Evolutionary conservation across 2,797 vertebrate genomes (phyloP), one percentile per base, ranked within the genome.

Genomic region (Diglossa cyanea): DNA sequence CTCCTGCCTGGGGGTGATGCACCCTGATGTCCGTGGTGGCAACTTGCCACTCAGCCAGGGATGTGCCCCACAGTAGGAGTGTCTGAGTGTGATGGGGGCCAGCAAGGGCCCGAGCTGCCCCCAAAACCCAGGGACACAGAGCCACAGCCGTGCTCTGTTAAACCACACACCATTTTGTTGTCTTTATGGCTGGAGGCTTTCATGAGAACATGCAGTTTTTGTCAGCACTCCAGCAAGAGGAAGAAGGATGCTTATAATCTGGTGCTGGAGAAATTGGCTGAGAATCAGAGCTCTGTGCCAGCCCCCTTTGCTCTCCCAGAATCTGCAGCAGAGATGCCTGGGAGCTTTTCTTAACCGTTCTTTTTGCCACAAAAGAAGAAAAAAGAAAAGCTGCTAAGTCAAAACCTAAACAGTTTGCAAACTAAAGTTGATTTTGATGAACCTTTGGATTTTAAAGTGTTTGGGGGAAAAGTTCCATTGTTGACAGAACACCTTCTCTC

Each of bases 271-370:
- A 92, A 94, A 58, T 95, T 96, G 95, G 96, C 95, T 92, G 84
- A 60, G 77, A 67, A 66, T 92, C 96, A 96, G 89, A 76, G 93
- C 82, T 84, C 51, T 63, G 81, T 96, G 96, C 96, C 96, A 96
- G 93, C 86, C 84, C 93, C 84, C 83, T 94, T 94, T 92, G 93
- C 89, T 96, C 95, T 94, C 86, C 84, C 91, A 93, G 89, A 96
- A 87, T 89, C 89, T 87, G 85, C 84, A 48, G 84, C 91, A 89
- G 86, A 87, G 81, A 93, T 86, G 89, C 67, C 94, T 87, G 44
- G 44, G 87, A 95, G 78, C 15, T 0, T 79, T 96, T 84, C 93
- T 94, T 58, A 85, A 66, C 78, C 81, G 1, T 95, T 96, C 71
- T 82, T 93, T 94, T 89, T 94, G 74, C 89, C 67, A 78, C 70